phyloP scores from a whole-genome alignment of 2,113 vertebrate species.

The Corythornis madagascariensis region DNA sequence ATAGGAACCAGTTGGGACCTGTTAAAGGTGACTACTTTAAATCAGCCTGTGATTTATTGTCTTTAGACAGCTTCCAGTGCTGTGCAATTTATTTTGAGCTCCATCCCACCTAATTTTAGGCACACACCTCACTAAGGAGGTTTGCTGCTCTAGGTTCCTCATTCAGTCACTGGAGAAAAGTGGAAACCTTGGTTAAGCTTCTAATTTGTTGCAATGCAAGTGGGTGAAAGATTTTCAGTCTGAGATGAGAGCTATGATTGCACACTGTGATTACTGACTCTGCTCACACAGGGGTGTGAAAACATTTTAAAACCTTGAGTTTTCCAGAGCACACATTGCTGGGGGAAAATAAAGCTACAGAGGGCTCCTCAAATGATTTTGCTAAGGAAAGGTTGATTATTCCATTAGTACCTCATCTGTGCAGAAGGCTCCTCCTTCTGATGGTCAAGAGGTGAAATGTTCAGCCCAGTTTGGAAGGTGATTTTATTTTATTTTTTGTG shows the following conservation, averaged over 20 bases:
- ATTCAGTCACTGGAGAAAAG: not conserved
- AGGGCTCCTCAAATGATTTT: not conserved
- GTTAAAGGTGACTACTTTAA: not conserved
- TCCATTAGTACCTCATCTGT: not conserved
- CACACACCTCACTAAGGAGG: not conserved
- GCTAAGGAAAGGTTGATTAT: not conserved
- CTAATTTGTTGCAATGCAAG: not conserved
- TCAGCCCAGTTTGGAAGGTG: not conserved
- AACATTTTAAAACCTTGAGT: not conserved
- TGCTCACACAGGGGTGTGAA: not conserved
- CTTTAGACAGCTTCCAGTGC: not conserved
- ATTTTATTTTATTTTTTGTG: not conserved
- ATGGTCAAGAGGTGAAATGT: not conserved
- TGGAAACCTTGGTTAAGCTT: accelerated
- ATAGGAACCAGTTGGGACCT: not conserved
- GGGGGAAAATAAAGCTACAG: not conserved
- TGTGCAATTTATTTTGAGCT: not conserved
- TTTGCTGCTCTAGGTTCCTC: not conserved
- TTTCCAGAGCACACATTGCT: not conserved
- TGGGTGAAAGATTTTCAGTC: not conserved
- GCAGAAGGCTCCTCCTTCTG: accelerated
- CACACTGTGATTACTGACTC: not conserved
- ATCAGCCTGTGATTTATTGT: not conserved
- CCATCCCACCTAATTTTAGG: not conserved
- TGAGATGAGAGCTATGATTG: not conserved